phyloP scores from a whole-genome alignment of 2,797 vertebrate species.

The Parambassis ranga region DNA sequence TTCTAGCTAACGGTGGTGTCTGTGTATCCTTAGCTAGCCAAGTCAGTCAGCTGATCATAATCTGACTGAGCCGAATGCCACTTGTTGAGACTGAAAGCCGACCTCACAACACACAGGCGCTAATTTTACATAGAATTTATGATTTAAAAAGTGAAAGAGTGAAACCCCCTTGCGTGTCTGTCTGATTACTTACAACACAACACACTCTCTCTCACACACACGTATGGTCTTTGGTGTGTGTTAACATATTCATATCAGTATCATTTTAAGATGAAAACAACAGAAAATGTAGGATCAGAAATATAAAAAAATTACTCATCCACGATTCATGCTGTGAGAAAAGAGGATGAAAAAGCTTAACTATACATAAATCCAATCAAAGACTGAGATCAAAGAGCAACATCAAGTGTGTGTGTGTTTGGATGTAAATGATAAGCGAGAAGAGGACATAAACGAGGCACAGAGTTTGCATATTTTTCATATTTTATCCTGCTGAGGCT shows the following conservation, averaged over 20 bases:
- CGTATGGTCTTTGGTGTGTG: too few relatives aligned
- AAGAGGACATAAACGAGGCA: rapidly evolving
- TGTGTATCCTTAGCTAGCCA: background rate
- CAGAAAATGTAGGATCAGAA: background rate
- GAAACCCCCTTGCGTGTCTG: too few relatives aligned
- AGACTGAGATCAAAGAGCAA: slow-evolving; percentile 1
- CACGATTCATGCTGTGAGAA: background rate
- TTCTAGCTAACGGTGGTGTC: background rate
- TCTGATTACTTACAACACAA: too few relatives aligned
- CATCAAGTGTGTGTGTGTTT: background rate
- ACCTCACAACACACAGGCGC: too few relatives aligned
- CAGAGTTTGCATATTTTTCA: background rate
- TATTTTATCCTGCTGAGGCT: background rate
- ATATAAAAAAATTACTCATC: slow-evolving; percentile 9
- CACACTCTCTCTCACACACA: too few relatives aligned
- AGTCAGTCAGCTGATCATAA: background rate
- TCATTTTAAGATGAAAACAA: background rate
- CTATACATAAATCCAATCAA: background rate
- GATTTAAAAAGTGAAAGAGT: too few relatives aligned
- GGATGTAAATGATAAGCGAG: background rate
- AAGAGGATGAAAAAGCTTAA: background rate
- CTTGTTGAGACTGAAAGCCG: background rate
- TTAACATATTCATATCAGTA: background rate
- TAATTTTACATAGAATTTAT: too few relatives aligned
- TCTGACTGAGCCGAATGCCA: background rate